Evolutionary conservation across 2,113 vertebrate species (phyloP).

Genomic region (Alethe castanea): DNA sequence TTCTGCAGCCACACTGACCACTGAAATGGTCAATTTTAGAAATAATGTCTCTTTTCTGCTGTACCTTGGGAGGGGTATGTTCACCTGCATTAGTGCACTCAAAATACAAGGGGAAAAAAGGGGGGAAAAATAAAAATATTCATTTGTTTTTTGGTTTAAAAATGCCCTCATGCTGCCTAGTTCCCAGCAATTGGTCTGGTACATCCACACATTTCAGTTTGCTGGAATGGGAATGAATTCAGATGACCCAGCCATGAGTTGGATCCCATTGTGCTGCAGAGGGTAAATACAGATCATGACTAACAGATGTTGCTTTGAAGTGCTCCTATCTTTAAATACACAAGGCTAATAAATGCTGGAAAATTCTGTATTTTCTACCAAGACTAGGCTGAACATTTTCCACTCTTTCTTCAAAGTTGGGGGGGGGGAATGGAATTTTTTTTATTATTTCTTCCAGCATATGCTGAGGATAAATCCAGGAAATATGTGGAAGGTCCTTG

Average conservation of each 20-base stretch:
- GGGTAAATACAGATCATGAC: constrained; percentile 19
- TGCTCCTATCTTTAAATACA: constrained; percentile 24
- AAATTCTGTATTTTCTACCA: neutral
- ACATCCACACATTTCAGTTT: neutral
- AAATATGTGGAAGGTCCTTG: neutral
- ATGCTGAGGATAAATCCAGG: neutral
- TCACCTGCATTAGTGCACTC: neutral
- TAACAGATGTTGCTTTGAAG: constrained; percentile 46
- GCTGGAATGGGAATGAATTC: neutral
- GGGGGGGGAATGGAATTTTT: neutral
- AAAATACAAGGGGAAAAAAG: neutral
- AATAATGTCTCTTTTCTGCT: neutral
- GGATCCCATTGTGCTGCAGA: constrained; percentile 6
- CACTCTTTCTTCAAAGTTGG: neutral
- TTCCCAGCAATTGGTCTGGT: neutral
- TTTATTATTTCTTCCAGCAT: neutral
- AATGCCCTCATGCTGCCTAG: neutral
- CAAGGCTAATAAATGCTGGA: constrained; percentile 10
- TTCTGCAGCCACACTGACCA: neutral
- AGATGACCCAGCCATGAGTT: neutral
- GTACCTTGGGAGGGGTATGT: neutral
- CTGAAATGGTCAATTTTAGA: neutral
- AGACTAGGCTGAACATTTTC: neutral
- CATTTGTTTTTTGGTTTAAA: neutral
- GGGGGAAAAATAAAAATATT: neutral